Evolutionary conservation across 1,140 invertebrate genomes (phyloP).

Genomic region (Drosophila orena): DNA sequence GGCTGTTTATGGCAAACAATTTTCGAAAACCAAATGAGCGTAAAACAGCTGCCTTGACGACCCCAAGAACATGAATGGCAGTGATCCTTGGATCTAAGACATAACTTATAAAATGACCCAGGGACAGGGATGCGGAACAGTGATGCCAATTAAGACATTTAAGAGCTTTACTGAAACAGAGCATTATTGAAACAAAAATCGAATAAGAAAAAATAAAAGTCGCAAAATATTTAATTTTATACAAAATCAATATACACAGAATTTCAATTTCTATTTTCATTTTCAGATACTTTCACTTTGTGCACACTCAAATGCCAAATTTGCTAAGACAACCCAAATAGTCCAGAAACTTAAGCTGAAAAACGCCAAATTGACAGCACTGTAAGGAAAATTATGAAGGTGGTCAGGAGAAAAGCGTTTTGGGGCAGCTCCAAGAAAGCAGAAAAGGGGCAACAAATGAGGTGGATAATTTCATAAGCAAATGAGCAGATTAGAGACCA

Average conservation of each 20-base stretch:
- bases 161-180: not conserved
- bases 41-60: conserved; percentile 65
- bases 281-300: no score
- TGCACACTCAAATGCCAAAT: no score
- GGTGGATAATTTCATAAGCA: conserved; percentile 82
- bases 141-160: not conserved
- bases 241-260: no score
- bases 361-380: conserved; percentile 7
- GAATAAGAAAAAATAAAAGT: not conserved
- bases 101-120: conserved; percentile 67
- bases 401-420: conserved; percentile 9
- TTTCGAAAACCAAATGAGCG: conserved; percentile 68
- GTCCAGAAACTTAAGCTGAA: not conserved
- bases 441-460: conserved; percentile 81
- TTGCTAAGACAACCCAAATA: no score
- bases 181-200: not conserved
- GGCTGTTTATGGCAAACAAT: conserved; percentile 71
- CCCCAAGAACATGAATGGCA: conserved; percentile 18
- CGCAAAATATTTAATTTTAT: no score
- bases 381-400: conserved; percentile 7
- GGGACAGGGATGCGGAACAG: conserved; percentile 4
- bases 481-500: conserved; percentile 81
- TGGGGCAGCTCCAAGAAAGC: conserved; percentile 58
- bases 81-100: conserved; percentile 25
- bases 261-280: no score